phyloP scores from a whole-genome alignment of 2,888 invertebrate genomes.

The Dioctria rufipes region DNA sequence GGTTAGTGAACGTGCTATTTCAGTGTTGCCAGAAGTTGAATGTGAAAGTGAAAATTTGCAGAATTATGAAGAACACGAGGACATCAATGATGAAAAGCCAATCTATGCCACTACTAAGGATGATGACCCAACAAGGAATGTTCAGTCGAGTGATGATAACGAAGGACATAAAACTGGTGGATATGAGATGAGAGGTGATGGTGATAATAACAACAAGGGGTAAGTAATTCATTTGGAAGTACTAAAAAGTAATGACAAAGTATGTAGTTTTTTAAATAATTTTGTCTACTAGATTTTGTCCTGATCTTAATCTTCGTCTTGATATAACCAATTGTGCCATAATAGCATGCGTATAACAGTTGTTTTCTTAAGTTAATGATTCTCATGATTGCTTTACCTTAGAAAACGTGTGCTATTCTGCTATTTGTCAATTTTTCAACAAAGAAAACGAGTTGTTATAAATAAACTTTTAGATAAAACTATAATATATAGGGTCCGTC shows the following conservation, averaged over 20 bases:
- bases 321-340: no score
- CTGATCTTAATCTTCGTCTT: no score
- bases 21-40: conserved; percentile 76
- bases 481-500: no score
- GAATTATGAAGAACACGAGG: conserved; percentile 60
- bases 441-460: no score
- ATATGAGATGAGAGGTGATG: conserved; percentile 61
- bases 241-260: not conserved
- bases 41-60: conserved; percentile 75
- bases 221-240: conserved; percentile 7
- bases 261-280: not conserved
- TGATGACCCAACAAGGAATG: conserved; percentile 59
- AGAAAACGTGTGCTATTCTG: no score
- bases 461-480: no score
- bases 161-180: not conserved
- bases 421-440: no score
- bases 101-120: conserved; percentile 62
- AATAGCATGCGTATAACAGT: no score
- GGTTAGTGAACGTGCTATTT: conserved; percentile 71
- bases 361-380: no score
- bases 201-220: conserved; percentile 34
- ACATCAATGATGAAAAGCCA: conserved; percentile 7
- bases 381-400: no score
- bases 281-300: not conserved
- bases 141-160: conserved; percentile 10